Conservation (phyloP, 1,140 invertebrate species). For the Anastrepha ludens region DNA sequence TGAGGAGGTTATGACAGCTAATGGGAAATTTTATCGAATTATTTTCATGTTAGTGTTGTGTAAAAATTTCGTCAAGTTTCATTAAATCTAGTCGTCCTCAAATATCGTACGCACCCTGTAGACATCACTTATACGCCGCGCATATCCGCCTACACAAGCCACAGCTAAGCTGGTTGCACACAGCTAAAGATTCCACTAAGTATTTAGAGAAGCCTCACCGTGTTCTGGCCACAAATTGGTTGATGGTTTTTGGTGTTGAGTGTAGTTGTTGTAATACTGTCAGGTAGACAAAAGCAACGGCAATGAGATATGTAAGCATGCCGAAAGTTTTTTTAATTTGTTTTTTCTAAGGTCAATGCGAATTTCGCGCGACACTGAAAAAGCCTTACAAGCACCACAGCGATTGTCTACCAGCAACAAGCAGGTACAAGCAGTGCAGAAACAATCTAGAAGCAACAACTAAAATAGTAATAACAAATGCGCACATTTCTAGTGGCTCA, state of each 20-base stretch:
- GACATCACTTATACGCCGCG: conserved; percentile 29
- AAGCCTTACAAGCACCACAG: conserved; percentile 30
- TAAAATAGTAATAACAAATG: not conserved
- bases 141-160: conserved; percentile 18
- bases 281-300: conserved; percentile 9
- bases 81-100: no score
- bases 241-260: conserved; percentile 13
- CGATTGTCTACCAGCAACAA: not conserved
- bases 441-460: conserved; percentile 5
- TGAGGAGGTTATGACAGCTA: no score
- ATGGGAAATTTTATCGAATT: no score
- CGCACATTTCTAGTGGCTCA: not conserved
- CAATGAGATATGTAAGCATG: not conserved
- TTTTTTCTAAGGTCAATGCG: conserved; percentile 30
- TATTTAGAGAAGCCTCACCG: conserved; percentile 13
- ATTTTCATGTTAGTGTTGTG: no score
- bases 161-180: conserved; percentile 19
- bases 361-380: conserved; percentile 39
- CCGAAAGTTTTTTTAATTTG: not conserved
- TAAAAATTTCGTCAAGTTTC: no score
- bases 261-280: conserved; percentile 4
- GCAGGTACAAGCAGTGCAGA: not conserved
- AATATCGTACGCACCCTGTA: no score
- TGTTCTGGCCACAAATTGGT: not conserved
- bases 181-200: conserved; percentile 25